These are phyloP conservation scores for Ypsolopha scabrella DNA, from an alignment of 2,888 invertebrate genomes.

Conservation along the genomic window DNA sequence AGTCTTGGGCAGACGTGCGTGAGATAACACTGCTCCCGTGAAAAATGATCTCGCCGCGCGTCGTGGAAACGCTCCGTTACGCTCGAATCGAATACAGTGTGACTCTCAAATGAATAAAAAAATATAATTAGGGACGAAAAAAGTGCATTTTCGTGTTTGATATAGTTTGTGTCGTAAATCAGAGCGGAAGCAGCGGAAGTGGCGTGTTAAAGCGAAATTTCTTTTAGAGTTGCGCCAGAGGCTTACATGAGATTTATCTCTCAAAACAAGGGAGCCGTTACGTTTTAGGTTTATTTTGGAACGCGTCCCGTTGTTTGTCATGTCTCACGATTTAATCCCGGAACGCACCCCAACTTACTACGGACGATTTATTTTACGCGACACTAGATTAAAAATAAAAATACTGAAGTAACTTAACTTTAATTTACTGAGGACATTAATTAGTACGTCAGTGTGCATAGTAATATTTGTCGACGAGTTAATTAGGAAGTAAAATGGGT, in stretches of 20 bases:
- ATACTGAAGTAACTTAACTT: slow-evolving; percentile 33
- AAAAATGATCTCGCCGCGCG: slow-evolving; percentile 1
- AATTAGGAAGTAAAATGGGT: slow-evolving; percentile 45
- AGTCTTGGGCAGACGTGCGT: not conserved
- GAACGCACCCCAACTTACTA: slow-evolving; percentile 25
- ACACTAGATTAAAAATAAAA: slow-evolving; percentile 39
- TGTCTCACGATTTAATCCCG: slow-evolving; percentile 36
- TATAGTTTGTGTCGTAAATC: slow-evolving; percentile 21
- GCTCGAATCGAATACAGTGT: not conserved
- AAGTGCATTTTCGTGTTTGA: not conserved
- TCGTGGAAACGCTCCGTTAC: not conserved
- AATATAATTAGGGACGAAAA: not conserved
- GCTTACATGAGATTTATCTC: slow-evolving; percentile 42
- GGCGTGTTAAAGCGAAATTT: slow-evolving; percentile 31
- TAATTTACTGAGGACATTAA: slow-evolving; percentile 47
- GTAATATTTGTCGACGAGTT: slow-evolving; percentile 59
- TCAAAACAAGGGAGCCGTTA: slow-evolving; percentile 30
- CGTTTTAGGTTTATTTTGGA: slow-evolving; percentile 39
- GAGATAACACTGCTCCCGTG: not conserved
- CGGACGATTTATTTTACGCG: slow-evolving; percentile 35
- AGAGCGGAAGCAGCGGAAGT: slow-evolving; percentile 20
- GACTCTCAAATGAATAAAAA: not conserved
- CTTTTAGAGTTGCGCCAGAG: slow-evolving; percentile 35
- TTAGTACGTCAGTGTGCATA: slow-evolving; percentile 45
- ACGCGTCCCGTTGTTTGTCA: slow-evolving; percentile 28